phyloP scores from a whole-genome alignment of 2,888 invertebrate species.

The Ecdyonurus torrentis region DNA sequence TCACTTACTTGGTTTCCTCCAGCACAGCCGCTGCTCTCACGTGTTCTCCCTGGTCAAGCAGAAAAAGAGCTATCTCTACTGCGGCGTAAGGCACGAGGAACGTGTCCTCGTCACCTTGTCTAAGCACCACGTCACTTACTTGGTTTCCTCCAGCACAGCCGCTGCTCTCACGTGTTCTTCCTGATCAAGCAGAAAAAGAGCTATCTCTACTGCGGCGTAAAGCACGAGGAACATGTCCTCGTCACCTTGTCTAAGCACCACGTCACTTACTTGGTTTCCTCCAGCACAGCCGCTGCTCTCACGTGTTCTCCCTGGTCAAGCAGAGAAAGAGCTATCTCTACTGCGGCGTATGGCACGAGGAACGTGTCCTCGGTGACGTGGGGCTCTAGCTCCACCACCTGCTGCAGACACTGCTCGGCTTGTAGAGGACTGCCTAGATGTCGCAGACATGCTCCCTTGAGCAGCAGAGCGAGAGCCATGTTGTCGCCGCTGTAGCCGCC shows the following conservation, averaged over 20 bases:
- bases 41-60: slow-evolving; percentile 47
- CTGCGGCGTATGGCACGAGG: slow-evolving; percentile 68
- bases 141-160: slow-evolving; percentile 60
- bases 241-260: too few relatives aligned
- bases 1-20: slow-evolving; percentile 63
- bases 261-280: slow-evolving; percentile 59
- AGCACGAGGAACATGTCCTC: slow-evolving; percentile 74
- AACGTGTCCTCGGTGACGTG: slow-evolving; percentile 67
- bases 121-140: slow-evolving; percentile 51
- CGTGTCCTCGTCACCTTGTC: slow-evolving; percentile 64
- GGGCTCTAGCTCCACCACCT: slow-evolving; percentile 45
- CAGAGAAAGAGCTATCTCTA: slow-evolving; percentile 73
- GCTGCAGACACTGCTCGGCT: slow-evolving; percentile 55
- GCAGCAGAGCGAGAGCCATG: slow-evolving; percentile 49
- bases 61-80: slow-evolving; percentile 72
- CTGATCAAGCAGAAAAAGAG: slow-evolving; percentile 53
- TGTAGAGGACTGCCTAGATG: slow-evolving; percentile 60
- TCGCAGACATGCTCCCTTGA: slow-evolving; percentile 70
- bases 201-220: slow-evolving; percentile 76
- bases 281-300: slow-evolving; percentile 51
- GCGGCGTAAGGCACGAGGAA: slow-evolving; percentile 74
- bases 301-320: slow-evolving; percentile 47
- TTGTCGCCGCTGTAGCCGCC: slow-evolving; percentile 53
- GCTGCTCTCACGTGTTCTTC: slow-evolving; percentile 50
- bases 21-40: slow-evolving; percentile 51